Conservation (phyloP, 2,888 invertebrate species). For the Clepsis dumicolana region DNA sequence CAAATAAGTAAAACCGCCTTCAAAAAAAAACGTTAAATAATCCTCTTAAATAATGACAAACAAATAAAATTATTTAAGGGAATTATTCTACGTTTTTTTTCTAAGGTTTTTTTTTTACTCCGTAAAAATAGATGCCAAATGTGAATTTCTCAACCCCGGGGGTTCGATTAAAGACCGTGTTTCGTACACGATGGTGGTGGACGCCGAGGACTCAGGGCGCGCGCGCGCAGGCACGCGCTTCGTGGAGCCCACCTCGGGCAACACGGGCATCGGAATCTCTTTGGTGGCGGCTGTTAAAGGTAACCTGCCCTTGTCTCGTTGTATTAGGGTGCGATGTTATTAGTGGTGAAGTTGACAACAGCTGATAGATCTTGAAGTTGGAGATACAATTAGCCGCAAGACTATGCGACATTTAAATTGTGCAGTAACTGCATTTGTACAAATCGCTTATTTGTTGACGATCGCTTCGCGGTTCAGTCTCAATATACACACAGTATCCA, state of each 20-base stretch:
- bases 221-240: slow-evolving; percentile 93
- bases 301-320: slow-evolving; percentile 46
- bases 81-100: neutral
- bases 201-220: slow-evolving; percentile 93
- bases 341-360: too few species aligned
- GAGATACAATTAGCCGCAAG: too few species aligned
- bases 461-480: too few species aligned
- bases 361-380: too few species aligned
- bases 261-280: slow-evolving; percentile 95
- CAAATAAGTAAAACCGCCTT: too few species aligned
- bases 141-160: slow-evolving; percentile 97
- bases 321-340: too few species aligned
- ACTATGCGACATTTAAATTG: too few species aligned
- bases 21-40: too few species aligned
- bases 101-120: neutral
- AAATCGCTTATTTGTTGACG: neutral
- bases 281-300: slow-evolving; percentile 92
- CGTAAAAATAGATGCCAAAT: slow-evolving; percentile 93
- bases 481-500: too few species aligned
- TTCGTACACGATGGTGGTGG: slow-evolving; percentile 94
- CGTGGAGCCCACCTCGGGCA: slow-evolving; percentile 97
- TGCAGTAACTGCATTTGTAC: too few species aligned
- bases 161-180: slow-evolving; percentile 98
- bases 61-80: too few species aligned
- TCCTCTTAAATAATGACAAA: too few species aligned